phyloP scores from a whole-genome alignment of 2,888 invertebrate species.

The Syrista parreyssii region DNA sequence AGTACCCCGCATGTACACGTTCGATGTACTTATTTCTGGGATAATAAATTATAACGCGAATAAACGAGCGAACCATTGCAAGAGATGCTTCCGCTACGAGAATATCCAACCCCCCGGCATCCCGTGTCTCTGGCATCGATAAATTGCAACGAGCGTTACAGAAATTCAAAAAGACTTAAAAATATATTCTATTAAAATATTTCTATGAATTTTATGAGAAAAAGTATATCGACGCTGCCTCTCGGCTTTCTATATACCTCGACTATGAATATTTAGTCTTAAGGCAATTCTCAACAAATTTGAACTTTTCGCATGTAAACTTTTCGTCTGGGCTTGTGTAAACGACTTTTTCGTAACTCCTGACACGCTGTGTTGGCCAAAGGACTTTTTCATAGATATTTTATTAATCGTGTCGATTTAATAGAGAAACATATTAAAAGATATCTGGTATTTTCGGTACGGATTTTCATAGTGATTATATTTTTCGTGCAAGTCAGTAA shows the following conservation, averaged over 20 bases:
- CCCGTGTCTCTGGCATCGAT: neutral
- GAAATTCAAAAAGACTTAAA: too few relatives aligned
- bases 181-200: too few relatives aligned
- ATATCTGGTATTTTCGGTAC: neutral
- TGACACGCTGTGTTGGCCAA: neutral
- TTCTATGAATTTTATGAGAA: neutral
- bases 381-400: neutral
- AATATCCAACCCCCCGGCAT: neutral
- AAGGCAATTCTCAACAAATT: neutral
- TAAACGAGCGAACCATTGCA: neutral
- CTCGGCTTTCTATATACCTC: neutral
- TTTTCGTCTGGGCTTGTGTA: too few relatives aligned
- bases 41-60: neutral
- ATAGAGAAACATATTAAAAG: neutral
- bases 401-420: neutral
- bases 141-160: neutral
- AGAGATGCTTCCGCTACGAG: neutral
- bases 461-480: neutral
- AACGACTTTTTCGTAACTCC: too few relatives aligned
- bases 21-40: neutral
- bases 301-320: too few relatives aligned
- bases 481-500: neutral
- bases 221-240: neutral
- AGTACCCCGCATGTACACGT: neutral
- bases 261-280: neutral